phyloP scores from a whole-genome alignment of 2,888 invertebrate species.

The Molanna angustata region DNA sequence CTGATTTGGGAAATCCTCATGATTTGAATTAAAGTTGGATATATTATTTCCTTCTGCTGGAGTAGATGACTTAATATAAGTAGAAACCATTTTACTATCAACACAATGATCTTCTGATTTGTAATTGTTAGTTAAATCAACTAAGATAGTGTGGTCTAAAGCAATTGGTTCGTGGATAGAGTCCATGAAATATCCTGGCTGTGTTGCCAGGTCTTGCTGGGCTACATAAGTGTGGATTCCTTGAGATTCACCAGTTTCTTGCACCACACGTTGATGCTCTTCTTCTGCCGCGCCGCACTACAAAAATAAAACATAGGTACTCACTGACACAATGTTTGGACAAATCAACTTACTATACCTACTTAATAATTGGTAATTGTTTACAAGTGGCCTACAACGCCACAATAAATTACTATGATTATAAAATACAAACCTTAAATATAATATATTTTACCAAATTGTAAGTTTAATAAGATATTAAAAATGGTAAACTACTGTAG shows the following conservation, averaged over 20 bases:
- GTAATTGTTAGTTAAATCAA: not conserved
- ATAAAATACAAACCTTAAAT: too few species aligned
- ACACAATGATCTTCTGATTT: not conserved
- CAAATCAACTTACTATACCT: too few species aligned
- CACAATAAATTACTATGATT: too few species aligned
- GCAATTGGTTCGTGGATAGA: conserved; percentile 2
- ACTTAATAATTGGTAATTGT: too few species aligned
- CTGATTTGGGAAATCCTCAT: conserved; percentile 11
- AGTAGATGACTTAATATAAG: conserved; percentile 20
- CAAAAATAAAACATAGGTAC: conserved; percentile 3
- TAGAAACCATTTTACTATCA: conserved; percentile 10
- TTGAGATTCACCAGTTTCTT: conserved; percentile 9
- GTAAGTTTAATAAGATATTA: too few species aligned
- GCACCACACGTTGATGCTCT: conserved; percentile 20
- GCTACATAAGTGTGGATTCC: conserved; percentile 17
- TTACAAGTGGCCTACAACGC: too few species aligned
- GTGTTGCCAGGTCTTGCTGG: conserved; percentile 10
- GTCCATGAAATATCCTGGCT: conserved; percentile 11
- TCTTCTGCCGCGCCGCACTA: conserved; percentile 21
- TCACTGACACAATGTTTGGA: too few species aligned
- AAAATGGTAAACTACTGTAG: too few species aligned
- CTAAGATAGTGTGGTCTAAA: not conserved
- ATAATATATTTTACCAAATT: too few species aligned
- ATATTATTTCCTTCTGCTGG: conserved; percentile 17
- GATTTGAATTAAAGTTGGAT: conserved; percentile 5